A percentile compares a stretch with the other conserved stretches of the same genome.
These are phyloP conservation scores for Muntiacus reevesi DNA, from an alignment of 2,113 vertebrate species.

Conservation along the genomic window DNA sequence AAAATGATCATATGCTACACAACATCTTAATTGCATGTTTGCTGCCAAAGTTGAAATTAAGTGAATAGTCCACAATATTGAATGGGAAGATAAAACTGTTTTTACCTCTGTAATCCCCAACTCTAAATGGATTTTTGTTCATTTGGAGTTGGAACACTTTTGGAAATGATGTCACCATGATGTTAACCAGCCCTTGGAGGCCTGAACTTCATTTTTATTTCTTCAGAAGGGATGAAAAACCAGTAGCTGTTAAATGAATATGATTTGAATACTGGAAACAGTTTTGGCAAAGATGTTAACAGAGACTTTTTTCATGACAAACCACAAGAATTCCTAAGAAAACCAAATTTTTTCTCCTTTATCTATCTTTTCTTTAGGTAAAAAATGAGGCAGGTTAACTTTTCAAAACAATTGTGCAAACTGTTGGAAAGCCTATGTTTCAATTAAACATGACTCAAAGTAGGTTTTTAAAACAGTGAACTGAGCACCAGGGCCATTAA, in stretches of 20 bases:
- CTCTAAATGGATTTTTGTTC: background rate
- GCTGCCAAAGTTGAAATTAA: background rate
- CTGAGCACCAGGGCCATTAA: conserved; percentile 13
- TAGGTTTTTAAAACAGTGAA: conserved; percentile 29
- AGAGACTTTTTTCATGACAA: background rate
- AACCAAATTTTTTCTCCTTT: background rate
- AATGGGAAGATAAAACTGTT: background rate
- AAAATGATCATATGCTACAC: background rate
- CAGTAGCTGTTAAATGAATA: background rate
- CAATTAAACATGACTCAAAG: conserved; percentile 36
- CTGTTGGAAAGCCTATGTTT: conserved; percentile 31
- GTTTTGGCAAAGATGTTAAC: background rate
- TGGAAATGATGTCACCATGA: background rate
- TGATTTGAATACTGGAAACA: background rate
- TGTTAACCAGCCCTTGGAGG: background rate
- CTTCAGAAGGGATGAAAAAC: background rate
- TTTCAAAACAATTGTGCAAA: conserved; percentile 27
- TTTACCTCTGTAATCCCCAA: background rate
- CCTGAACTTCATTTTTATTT: background rate
- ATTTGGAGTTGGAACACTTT: background rate
- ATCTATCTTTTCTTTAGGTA: background rate
- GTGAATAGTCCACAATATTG: background rate
- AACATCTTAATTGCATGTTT: conserved; percentile 22
- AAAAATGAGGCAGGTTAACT: conserved; percentile 10
- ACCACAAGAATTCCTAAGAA: background rate